Percentiles rank a stretch among this genome's conserved stretches.
Conservation (phyloP, 2,113 vertebrate species). For the Lophius piscatorius region DNA sequence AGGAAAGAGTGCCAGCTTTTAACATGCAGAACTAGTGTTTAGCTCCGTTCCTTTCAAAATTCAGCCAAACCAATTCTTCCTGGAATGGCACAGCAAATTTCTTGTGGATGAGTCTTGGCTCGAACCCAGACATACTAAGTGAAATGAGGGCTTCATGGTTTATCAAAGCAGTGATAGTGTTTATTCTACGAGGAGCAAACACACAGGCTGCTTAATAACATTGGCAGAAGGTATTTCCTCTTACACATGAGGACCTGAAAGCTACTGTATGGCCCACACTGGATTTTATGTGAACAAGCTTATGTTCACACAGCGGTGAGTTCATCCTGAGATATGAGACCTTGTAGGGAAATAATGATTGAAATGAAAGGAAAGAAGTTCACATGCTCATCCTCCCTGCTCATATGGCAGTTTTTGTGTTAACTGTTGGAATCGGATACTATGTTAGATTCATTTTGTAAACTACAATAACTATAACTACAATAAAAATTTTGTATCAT, state of each 20-base stretch:
- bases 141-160: constrained; percentile 65
- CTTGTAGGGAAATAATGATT: constrained; percentile 24
- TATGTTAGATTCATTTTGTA: constrained; percentile 39
- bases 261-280: constrained; percentile 35
- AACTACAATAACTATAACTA: too few relatives aligned
- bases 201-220: constrained; percentile 57
- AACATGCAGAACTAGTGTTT: constrained; percentile 64
- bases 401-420: constrained; percentile 25
- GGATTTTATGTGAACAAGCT: constrained; percentile 27
- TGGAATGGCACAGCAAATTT: constrained; percentile 59
- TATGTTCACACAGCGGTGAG: constrained; percentile 26
- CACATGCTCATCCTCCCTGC: neutral
- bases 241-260: constrained; percentile 27
- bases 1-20: constrained; percentile 63
- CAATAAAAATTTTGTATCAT: too few relatives aligned
- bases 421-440: constrained; percentile 30
- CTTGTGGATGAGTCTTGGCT: constrained; percentile 55
- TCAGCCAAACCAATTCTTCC: constrained; percentile 61
- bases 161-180: constrained; percentile 64
- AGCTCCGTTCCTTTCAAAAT: constrained; percentile 55
- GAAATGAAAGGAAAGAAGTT: neutral
- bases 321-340: constrained; percentile 17
- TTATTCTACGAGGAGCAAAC: constrained; percentile 62
- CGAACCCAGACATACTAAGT: constrained; percentile 57
- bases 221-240: constrained; percentile 45